Evolutionary conservation across 2,888 invertebrate species (phyloP), one percentile per base, ranked within the genome.

Genomic region (Ophioninae sp.): DNA sequence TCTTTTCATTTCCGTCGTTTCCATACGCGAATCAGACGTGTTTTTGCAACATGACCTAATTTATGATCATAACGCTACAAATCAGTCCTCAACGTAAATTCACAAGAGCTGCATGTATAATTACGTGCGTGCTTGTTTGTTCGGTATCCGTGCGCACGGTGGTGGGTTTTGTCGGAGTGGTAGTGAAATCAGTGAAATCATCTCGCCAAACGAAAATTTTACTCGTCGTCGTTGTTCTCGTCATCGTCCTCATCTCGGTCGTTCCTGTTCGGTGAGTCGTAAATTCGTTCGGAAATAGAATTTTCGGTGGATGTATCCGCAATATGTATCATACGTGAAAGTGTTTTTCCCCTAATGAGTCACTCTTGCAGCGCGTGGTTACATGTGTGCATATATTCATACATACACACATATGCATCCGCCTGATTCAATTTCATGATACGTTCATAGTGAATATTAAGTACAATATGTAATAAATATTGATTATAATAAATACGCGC

Each of bases 211-310:
- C 63, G 41, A 56, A 65, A 79, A 82, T 75, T 77, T 44, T 39
- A 56, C 63, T 79, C 37, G 44, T 82, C 71, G 41, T 76, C 79
- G 65, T 80, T 65, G 37, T 63, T 73, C 67, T 72, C 41, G 39
- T 58, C 67, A 37, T 68, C 72, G 30, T 69, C 77, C 67, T 76
- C 65, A 44, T 44, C 44, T 13, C 44, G 13, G 69, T 79, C 82
- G 75, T 84, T 79, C 81, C 61, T 65, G 41, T 65, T 76, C 64
- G 78, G 79, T 76, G 76, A 39, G 63, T 82, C 84, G 84, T 84
- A 84, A 84, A 82, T 82, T 79, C 72, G 79, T 79, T 84, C 76
- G 84, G 67, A 84, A 84, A 84, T 84, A 84, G 84, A 81, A 84
- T 84, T 82, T 72, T 41, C 79, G 79, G 76, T 82, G 81, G 61